Conservation (phyloP, 2,113 vertebrate genomes). For the Sapajus apella region DNA sequence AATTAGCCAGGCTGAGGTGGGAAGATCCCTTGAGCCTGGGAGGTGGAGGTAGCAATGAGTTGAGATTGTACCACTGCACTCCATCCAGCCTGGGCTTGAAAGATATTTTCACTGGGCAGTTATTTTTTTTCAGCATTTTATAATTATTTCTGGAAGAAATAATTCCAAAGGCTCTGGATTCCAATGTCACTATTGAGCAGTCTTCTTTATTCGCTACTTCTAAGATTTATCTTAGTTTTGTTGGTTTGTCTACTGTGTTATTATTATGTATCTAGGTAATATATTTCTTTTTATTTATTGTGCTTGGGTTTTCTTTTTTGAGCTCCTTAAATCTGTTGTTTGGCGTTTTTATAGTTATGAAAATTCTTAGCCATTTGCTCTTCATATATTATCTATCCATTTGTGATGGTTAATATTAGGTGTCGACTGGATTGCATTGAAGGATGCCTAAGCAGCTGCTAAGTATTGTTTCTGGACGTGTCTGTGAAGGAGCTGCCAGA, state of each 20-base stretch:
- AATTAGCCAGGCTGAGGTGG: too few relatives aligned
- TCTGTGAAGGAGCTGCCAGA: too few relatives aligned
- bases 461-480: too few relatives aligned
- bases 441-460: too few relatives aligned
- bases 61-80: too few relatives aligned
- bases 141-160: neutral
- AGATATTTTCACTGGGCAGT: neutral
- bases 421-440: too few relatives aligned
- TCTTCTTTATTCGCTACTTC: neutral
- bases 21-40: too few relatives aligned
- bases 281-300: neutral
- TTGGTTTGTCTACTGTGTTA: neutral
- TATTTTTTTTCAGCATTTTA: neutral
- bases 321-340: neutral
- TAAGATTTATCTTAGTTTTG: neutral
- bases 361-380: neutral
- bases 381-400: neutral
- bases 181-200: neutral
- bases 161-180: neutral
- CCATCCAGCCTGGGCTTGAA: neutral
- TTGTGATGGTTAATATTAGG: neutral
- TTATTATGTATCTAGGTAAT: neutral
- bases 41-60: too few relatives aligned
- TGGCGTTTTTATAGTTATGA: neutral
- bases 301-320: neutral